A percentile compares a stretch with the other conserved stretches of the same genome.
Conservation (phyloP, 2,113 vertebrate species). For the Otus sunia region DNA sequence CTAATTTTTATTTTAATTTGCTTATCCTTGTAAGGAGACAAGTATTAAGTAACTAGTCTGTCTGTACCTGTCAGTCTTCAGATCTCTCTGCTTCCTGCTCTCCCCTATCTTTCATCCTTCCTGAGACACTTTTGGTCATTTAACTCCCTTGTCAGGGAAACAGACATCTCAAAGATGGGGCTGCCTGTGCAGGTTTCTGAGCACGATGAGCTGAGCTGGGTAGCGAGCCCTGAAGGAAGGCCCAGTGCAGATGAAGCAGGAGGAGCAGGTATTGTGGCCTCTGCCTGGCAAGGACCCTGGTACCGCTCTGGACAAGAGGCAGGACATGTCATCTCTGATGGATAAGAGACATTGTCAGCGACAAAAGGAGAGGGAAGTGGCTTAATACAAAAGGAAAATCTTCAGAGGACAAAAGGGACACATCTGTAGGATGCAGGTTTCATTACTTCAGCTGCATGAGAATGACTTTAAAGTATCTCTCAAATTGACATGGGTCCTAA, state of each 20-base stretch:
- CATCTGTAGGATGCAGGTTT: background rate
- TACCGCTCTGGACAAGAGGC: background rate
- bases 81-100: background rate
- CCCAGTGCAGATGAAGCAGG: background rate
- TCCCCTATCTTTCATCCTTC: background rate
- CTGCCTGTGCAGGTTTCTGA: background rate
- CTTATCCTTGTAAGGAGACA: background rate
- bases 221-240: background rate
- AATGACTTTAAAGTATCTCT: background rate
- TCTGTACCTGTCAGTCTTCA: background rate
- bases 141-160: background rate
- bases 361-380: background rate
- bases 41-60: background rate
- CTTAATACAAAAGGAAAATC: background rate
- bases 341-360: background rate
- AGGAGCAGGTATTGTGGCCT: background rate
- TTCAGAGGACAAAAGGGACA: background rate
- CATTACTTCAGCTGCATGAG: background rate
- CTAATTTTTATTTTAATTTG: background rate
- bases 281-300: background rate
- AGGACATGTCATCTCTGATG: background rate
- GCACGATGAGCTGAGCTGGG: accelerated
- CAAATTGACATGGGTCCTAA: background rate
- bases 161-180: background rate
- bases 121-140: background rate